phyloP scores from a whole-genome alignment of 2,113 vertebrate genomes.

The Isichthys henryi region DNA sequence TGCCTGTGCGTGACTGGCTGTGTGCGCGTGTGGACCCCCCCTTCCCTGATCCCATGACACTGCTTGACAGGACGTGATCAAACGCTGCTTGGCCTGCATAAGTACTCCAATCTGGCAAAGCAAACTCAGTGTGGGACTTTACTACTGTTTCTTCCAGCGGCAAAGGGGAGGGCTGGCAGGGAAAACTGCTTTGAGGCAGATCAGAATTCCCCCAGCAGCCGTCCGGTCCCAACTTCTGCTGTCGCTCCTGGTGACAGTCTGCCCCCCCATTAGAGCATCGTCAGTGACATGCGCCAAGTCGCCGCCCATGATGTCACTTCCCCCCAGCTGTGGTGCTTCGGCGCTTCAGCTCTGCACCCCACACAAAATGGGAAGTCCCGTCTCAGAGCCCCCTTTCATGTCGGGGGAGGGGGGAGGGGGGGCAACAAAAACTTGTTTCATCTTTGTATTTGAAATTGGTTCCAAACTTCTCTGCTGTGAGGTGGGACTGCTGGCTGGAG shows the following conservation, averaged over 20 bases:
- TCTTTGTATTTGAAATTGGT: background rate
- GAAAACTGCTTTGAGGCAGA: background rate
- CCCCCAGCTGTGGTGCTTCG: conserved; percentile 48
- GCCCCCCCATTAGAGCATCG: conserved; percentile 57
- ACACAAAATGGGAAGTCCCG: background rate
- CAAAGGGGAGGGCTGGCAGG: background rate
- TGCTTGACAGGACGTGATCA: background rate
- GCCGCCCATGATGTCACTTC: conserved; percentile 67
- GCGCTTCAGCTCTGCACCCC: conserved; percentile 51
- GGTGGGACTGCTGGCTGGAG: conserved; percentile 19
- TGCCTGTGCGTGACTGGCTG: too few species aligned
- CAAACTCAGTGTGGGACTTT: background rate
- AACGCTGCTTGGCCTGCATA: background rate
- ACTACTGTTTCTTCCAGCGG: conserved; percentile 16
- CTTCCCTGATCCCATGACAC: background rate
- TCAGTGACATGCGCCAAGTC: conserved; percentile 54
- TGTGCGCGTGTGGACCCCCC: background rate
- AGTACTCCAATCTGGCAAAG: conserved; percentile 10
- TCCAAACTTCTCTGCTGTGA: background rate
- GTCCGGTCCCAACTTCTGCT: conserved; percentile 26
- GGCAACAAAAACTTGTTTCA: background rate
- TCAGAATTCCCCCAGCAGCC: conserved; percentile 36
- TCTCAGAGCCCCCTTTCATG: conserved; percentile 19
- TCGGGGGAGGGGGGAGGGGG: background rate
- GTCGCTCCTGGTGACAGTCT: conserved; percentile 41